Evolutionary conservation across 2,888 invertebrate species (phyloP), one percentile per base, ranked within the genome.

Genomic region (Ptychoptera albimana): DNA sequence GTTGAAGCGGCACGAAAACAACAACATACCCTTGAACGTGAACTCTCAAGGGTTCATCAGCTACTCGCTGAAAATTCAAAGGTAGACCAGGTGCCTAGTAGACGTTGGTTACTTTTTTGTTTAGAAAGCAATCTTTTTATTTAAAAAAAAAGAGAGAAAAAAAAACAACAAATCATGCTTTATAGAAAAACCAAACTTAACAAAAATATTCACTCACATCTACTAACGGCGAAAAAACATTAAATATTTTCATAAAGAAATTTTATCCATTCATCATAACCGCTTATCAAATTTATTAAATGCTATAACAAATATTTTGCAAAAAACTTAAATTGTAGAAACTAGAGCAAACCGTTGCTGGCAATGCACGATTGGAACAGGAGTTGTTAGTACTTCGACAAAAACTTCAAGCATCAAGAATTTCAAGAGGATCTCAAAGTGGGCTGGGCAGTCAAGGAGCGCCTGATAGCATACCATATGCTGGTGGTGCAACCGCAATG

Each of bases 11-110:
- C 81, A 50, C 69, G 74, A 52, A 75, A 78, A 53, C 82, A 83
- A 56, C 81, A 82, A 57, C 69, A 74, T 39, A 70, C 78, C 43
- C 62, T 84, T 46, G 83, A 84, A 62, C 73, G 79, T 47, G 91
- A 92, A 62, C 64, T 92, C 50, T 81, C 83, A 50, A 72, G 85
- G 47, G 87, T 91, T 45, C 81, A 88, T 63, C 78, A 82, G 49
- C 77, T 89, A 68, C 67, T 92, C 57, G 88, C 89, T 50, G 83
- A 87, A 68, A 87, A 89, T 72, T 89, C 89, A 56, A 88, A 88
- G 80, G 86, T 86, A 75, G 70, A 68, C 68, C 70, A 72, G 73
- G 72, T 74, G 72, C 73, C 72, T 69, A 71, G 70, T 73, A 71
- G 71, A 70, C 63, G 55, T 56, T 61, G 60, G 58, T 55, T 55